Evolutionary conservation across 1,140 invertebrate genomes (phyloP).

Genomic region (Camponotus pennsylvanicus): DNA sequence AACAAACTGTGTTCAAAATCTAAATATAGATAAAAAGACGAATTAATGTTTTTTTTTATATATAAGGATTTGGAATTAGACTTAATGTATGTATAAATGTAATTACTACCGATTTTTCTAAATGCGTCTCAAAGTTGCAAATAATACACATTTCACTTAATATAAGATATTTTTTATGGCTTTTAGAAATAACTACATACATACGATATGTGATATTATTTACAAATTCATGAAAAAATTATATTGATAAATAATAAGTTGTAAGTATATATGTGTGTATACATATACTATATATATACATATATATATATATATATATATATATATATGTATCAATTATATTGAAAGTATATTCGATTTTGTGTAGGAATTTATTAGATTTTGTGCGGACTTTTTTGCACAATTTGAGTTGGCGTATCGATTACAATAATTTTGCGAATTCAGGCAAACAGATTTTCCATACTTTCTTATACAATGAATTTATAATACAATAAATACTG

Average conservation of each 20-base stretch:
- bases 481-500: background rate
- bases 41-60: background rate
- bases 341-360: background rate
- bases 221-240: constrained; percentile 17
- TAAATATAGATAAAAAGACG: background rate
- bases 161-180: constrained; percentile 27
- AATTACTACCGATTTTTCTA: constrained; percentile 13
- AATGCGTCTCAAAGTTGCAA: constrained; percentile 18
- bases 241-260: background rate
- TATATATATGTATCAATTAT: background rate
- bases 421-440: no score
- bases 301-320: no score
- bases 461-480: background rate
- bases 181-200: constrained; percentile 20
- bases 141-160: background rate
- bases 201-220: constrained; percentile 18
- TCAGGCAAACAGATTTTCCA: background rate
- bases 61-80: background rate
- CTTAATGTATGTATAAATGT: background rate
- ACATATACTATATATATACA: no score
- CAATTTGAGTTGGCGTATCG: background rate
- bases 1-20: constrained; percentile 44
- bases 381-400: background rate
- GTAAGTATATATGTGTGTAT: no score
- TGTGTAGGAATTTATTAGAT: background rate